Base-by-base conservation (phyloP, 2,113 vertebrate genomes). In the Gobiocypris rarus region DNA sequence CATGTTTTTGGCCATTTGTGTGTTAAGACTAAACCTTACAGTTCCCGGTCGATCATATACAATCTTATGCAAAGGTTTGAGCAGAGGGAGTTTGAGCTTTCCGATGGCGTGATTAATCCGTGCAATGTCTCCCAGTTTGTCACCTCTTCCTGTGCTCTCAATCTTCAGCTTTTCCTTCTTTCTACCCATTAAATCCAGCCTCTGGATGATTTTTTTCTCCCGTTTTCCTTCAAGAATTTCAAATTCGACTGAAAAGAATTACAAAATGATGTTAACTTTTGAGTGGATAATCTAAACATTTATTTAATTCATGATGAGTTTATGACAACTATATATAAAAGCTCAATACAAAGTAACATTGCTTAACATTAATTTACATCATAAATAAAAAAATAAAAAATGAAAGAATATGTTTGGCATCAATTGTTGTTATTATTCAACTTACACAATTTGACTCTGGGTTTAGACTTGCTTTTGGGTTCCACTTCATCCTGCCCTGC, bases 31-130 rank as follows among this genome's bases (percentile, higher is more conserved):
- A 74, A 87, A 43, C 84, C 93, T 95, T 95, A 99, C 98, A 90
- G 96, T 96, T 90, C 98, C 98, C 0, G 96, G 97, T 41, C 98
- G 93, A 92, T 98, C 98, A 87, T 96, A 99, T 85, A 99, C 91
- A 81, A 99, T 94, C 91, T 95, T 94, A 90, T 99, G 98, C 48
- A 99, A 94, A 82, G 97, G 96, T 89, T 97, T 95, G 84, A 99
- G 95, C 85, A 97, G 96, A 0, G 95, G 96, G 0, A 95, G 94
- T 93, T 99, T 99, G 91, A 96, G 97, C 92, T 96, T 98, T 89
- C 93, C 95, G 85, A 99, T 93, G 86, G 96, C 96, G 87, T 95
- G 95, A 48, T 96, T 94, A 90, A 96, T 95, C 82, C 97, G 95
- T 86, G 96, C 96, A 89, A 99, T 98, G 91, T 99, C 97, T 90